A percentile compares a stretch with the other conserved stretches of the same genome.
phyloP scores from a whole-genome alignment of 2,797 vertebrate species.

The Graptemys geographica region DNA sequence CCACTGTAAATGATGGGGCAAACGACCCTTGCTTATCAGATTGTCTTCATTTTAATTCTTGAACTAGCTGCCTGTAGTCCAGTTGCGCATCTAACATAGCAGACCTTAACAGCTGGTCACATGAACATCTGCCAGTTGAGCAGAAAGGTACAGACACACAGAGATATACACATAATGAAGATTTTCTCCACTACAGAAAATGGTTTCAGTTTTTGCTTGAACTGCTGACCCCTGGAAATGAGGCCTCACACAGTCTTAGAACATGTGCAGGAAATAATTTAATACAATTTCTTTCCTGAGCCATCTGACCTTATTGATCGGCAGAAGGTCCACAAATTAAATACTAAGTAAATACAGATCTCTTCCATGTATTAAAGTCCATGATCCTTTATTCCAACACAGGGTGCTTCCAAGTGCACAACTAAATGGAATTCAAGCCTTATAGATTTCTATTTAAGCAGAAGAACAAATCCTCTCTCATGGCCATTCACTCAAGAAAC shows the following conservation, averaged over 20 bases:
- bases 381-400: not conserved
- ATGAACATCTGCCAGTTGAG: not conserved
- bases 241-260: not conserved
- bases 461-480: not conserved
- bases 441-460: not conserved
- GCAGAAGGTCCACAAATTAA: not conserved
- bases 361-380: not conserved
- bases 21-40: not conserved
- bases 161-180: not conserved
- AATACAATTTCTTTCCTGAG: not conserved
- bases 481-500: not conserved
- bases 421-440: not conserved
- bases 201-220: not conserved
- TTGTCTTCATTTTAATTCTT: not conserved
- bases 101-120: not conserved
- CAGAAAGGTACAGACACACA: not conserved
- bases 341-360: constrained; percentile 14
- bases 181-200: rapidly evolving
- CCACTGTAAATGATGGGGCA: not conserved
- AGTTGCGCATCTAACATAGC: not conserved
- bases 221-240: not conserved
- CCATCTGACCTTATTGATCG: not conserved
- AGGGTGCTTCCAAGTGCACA: not conserved
- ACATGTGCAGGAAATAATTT: not conserved
- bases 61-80: not conserved